Base-by-base conservation (phyloP, 2,888 invertebrate species). In the Pristionchus exspectatus region DNA sequence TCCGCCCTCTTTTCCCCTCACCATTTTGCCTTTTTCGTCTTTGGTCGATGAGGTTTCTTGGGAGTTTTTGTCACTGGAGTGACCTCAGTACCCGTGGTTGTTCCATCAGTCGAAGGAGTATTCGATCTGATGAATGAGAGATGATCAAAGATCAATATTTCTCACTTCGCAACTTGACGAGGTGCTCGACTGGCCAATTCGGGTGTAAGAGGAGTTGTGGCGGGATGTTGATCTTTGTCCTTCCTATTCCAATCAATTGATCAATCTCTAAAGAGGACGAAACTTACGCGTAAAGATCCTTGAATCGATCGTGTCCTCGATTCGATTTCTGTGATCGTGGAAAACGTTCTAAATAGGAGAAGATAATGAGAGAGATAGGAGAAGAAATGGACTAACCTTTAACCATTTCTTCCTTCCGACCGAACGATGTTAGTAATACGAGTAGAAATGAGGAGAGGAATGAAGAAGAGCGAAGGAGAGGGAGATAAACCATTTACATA, bases 1-100 rank as follows among this genome's bases (percentile, higher is more conserved):
- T 44, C 74, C 74, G 74, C 74, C 74, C 44, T 44, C 30, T 77
- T n/a, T 24, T 54, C 24, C n/a, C 2, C 83, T 54, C 56, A 83
- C 83, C 83, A 83, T 56, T 83, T 83, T 9, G 83, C 54, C 84
- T 85, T 85, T 21, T 63, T 85, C 59, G n/a, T 7, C 18, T 56
- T 59, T 27, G 59, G 30, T 50, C 14, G 14, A 24, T 63, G 24
- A 21, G 24, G 24, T 44, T 81, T 81, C 44, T 63, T 63, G n/a
- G 63, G 63, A 63, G 63, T 63, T 10, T 63, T 63, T n/a, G 63
- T 63, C n/a, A 63, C 63, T 63, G 63, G 63, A 63, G 63, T 63
- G 63, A 10, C 10, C 63, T 63, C 63, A n/a, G 21, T 63, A 7
- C 72, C 72, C 33, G 72, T 72, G 12, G 72, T 72, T 14, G 72